Evolutionary conservation across 1,140 invertebrate species (phyloP).

Genomic region (Cyrtorhinus lividipennis): DNA sequence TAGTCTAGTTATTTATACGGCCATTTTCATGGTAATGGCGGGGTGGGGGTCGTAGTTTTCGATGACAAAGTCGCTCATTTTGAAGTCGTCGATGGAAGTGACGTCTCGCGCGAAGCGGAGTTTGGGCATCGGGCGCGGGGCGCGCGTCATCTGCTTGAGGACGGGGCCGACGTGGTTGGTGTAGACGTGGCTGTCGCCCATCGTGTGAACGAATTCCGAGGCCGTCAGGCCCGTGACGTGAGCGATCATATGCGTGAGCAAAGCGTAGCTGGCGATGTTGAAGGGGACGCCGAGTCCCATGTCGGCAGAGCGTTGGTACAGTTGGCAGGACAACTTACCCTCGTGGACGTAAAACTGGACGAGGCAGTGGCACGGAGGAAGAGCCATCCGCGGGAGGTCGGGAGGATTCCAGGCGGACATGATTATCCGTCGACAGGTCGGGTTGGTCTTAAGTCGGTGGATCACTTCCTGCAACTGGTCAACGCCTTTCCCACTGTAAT

Average conservation of each 20-base stretch:
- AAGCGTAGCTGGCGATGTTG: constrained; percentile 94
- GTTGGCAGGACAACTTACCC: constrained; percentile 69
- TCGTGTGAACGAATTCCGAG: constrained; percentile 90
- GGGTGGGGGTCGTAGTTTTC: constrained; percentile 78
- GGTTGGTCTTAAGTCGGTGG: constrained; percentile 66
- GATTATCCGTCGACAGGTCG: constrained; percentile 77
- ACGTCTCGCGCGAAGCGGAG: constrained; percentile 58
- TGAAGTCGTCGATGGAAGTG: constrained; percentile 76
- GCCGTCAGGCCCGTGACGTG: constrained; percentile 80
- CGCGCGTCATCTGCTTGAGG: constrained; percentile 64
- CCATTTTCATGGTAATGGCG: constrained; percentile 92
- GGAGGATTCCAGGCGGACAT: constrained; percentile 92
- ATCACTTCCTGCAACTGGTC: constrained; percentile 86
- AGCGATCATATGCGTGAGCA: constrained; percentile 93
- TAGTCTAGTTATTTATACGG: too few species aligned
- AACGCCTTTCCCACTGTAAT: constrained; percentile 77
- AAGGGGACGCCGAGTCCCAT: constrained; percentile 98
- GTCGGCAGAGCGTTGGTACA: constrained; percentile 96
- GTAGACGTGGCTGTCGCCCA: constrained; percentile 96
- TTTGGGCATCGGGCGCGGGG: constrained; percentile 70
- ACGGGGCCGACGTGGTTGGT: constrained; percentile 79
- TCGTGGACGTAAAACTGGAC: constrained; percentile 89
- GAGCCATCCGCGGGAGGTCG: constrained; percentile 82
- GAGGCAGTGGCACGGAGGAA: constrained; percentile 93
- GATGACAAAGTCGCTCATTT: constrained; percentile 75